Evolutionary conservation across 2,888 invertebrate species (phyloP).

Genomic region (Vesta saturnalis): DNA sequence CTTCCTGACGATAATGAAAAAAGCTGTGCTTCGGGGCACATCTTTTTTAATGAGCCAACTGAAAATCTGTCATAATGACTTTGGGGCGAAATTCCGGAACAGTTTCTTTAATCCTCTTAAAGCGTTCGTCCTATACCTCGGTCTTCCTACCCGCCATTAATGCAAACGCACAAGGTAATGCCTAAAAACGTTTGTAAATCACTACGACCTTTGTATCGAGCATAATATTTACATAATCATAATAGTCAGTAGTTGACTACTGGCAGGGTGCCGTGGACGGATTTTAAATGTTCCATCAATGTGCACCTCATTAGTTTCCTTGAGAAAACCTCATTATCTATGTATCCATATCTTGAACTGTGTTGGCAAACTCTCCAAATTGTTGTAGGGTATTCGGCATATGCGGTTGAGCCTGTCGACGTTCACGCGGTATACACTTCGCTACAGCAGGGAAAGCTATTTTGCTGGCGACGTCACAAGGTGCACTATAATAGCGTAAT

Average conservation of each 20-base stretch:
- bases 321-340: too few relatives aligned
- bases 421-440: too few relatives aligned
- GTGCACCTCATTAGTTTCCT: too few relatives aligned
- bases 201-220: too few relatives aligned
- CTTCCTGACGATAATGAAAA: constrained; percentile 8
- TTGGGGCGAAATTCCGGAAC: not conserved
- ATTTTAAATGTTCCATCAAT: not conserved
- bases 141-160: not conserved
- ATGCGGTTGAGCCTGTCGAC: too few relatives aligned
- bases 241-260: not conserved
- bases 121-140: not conserved
- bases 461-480: too few relatives aligned
- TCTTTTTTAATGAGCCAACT: not conserved
- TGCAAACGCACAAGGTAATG: not conserved
- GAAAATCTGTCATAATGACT: not conserved
- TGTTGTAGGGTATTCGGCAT: too few relatives aligned
- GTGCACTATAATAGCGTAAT: too few relatives aligned
- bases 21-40: not conserved
- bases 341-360: too few relatives aligned
- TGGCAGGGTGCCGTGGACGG: not conserved
- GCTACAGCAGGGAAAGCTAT: too few relatives aligned
- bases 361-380: too few relatives aligned
- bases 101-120: not conserved
- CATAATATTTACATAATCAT: not conserved
- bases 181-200: too few relatives aligned